phyloP scores from a whole-genome alignment of 2,888 invertebrate species.

The Nomada ruficornis region DNA sequence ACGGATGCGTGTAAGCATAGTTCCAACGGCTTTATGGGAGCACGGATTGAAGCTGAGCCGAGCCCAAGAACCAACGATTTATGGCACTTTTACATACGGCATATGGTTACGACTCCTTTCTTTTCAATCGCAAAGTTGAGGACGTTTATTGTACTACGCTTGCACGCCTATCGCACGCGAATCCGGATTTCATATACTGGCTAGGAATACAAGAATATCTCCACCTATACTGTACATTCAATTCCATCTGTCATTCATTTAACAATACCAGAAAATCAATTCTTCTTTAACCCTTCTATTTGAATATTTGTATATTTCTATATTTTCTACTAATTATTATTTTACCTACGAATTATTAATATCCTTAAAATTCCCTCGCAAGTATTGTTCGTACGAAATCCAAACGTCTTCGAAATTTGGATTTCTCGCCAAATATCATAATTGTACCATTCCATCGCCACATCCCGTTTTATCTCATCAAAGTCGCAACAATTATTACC shows the following conservation, averaged over 20 bases:
- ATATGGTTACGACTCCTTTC: constrained; percentile 38
- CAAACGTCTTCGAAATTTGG: too few species aligned
- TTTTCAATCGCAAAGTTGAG: constrained; percentile 43
- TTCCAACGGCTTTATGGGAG: constrained; percentile 25
- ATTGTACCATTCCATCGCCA: too few species aligned
- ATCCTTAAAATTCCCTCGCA: too few species aligned
- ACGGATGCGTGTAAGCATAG: constrained; percentile 25
- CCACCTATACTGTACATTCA: not conserved
- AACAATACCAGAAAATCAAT: too few species aligned
- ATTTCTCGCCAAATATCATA: too few species aligned
- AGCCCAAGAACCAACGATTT: constrained; percentile 44
- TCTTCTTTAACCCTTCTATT: too few species aligned
- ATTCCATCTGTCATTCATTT: too few species aligned
- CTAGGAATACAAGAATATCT: not conserved
- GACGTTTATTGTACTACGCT: constrained; percentile 31
- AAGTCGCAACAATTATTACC: not conserved
- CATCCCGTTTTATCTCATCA: not conserved
- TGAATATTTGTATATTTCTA: too few species aligned
- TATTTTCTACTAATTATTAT: too few species aligned
- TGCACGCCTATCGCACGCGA: not conserved
- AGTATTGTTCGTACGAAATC: too few species aligned
- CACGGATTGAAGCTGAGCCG: constrained; percentile 35
- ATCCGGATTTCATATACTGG: constrained; percentile 7
- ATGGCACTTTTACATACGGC: constrained; percentile 33
- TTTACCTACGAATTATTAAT: too few species aligned